These are phyloP conservation scores for Xanthia icteritia DNA, from an alignment of 2,888 invertebrate genomes.

Conservation along the genomic window DNA sequence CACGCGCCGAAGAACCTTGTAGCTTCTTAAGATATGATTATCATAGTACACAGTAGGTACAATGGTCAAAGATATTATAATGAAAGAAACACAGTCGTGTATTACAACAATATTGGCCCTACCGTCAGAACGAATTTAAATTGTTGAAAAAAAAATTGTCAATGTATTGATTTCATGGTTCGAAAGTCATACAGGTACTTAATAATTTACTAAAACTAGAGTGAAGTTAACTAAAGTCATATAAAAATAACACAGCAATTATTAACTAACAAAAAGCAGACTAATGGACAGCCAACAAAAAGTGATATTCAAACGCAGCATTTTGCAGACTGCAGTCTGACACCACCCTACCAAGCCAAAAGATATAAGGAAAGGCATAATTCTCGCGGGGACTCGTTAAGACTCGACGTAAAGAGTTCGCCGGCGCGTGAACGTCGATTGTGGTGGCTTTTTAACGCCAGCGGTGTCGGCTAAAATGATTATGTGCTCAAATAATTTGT, in stretches of 20 bases:
- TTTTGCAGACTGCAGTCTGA: constrained; percentile 26
- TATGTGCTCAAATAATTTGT: constrained; percentile 61
- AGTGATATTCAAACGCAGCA: not conserved
- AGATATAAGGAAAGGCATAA: constrained; percentile 70
- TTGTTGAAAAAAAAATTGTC: not conserved
- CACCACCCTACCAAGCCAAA: constrained; percentile 35
- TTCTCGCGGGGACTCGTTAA: constrained; percentile 74
- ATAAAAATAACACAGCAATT: not conserved
- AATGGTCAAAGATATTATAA: not conserved
- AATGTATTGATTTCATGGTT: not conserved
- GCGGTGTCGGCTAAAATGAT: constrained; percentile 46
- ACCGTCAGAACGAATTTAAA: not conserved
- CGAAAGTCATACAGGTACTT: not conserved
- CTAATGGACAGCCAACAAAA: not conserved
- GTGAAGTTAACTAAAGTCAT: not conserved
- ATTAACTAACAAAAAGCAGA: not conserved
- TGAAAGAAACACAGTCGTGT: not conserved
- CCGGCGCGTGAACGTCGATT: constrained; percentile 75
- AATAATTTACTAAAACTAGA: not conserved
- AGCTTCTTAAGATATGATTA: not conserved
- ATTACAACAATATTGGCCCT: not conserved
- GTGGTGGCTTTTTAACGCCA: constrained; percentile 59
- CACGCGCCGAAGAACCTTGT: not conserved
- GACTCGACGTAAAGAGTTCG: constrained; percentile 63
- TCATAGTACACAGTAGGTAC: not conserved